Conservation (phyloP, 1,140 invertebrate genomes). For the Drosophila arizonae region DNA sequence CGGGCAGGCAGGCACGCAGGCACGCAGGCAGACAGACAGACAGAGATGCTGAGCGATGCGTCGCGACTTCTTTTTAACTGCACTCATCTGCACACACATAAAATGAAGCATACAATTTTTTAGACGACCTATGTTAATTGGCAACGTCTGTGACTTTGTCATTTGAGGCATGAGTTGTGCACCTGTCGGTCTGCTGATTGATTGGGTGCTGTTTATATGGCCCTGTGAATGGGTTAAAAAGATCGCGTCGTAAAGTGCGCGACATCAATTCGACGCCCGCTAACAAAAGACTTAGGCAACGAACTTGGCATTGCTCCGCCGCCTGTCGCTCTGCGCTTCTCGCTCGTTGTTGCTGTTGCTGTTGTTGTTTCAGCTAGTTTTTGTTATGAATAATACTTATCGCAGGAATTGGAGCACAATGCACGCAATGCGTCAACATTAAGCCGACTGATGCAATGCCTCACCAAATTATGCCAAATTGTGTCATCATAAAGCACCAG, state of each 20-base stretch:
- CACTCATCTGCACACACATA: conserved; percentile 7
- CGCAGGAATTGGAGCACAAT: conserved; percentile 45
- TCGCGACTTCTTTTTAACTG: conserved; percentile 1
- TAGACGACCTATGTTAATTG: conserved; percentile 7
- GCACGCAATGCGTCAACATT: conserved; percentile 26
- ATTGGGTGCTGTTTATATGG: conserved; percentile 33
- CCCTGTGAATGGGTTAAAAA: conserved; percentile 36
- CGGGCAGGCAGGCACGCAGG: neutral
- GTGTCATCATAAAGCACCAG: conserved; percentile 14
- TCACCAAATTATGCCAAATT: conserved; percentile 20
- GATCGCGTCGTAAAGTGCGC: conserved; percentile 11
- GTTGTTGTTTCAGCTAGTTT: neutral
- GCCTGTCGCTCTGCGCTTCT: neutral
- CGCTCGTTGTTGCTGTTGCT: too few relatives aligned
- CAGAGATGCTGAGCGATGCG: too few relatives aligned
- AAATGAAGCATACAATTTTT: conserved; percentile 2
- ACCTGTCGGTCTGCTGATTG: conserved; percentile 31
- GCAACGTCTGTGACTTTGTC: conserved; percentile 25
- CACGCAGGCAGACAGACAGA: too few relatives aligned
- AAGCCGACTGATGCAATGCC: conserved; percentile 21
- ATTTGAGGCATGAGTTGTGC: conserved; percentile 21
- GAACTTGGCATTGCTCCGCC: conserved; percentile 59
- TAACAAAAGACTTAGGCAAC: conserved; percentile 57
- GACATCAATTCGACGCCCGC: conserved; percentile 39
- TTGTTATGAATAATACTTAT: conserved; percentile 42